Evolutionary conservation across 2,113 vertebrate species (phyloP).

Genomic region (Lophura nycthemera): DNA sequence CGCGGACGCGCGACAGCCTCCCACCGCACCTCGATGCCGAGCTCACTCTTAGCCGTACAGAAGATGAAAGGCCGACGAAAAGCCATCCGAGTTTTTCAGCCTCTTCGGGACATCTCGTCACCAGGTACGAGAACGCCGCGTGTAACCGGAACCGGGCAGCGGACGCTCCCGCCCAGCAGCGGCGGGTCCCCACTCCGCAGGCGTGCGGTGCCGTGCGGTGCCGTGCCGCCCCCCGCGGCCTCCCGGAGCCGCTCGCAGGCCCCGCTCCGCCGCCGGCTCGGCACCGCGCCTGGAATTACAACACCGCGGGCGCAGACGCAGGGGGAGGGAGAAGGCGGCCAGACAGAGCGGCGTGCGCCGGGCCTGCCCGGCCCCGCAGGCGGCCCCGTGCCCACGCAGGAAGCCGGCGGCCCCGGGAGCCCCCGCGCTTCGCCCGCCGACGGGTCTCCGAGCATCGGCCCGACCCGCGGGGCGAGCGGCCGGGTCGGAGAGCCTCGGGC

Average conservation of each 20-base stretch:
- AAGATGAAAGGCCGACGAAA: background rate
- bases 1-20: background rate
- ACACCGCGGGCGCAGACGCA: background rate
- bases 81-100: background rate
- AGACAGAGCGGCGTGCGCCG: background rate
- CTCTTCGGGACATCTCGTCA: background rate
- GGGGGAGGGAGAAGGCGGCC: background rate
- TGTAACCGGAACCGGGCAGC: background rate
- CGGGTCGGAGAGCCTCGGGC: too few relatives aligned
- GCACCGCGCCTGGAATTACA: slow-evolving; percentile 32
- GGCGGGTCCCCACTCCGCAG: too few relatives aligned
- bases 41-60: background rate
- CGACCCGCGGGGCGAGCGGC: too few relatives aligned
- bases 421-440: too few relatives aligned
- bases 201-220: too few relatives aligned
- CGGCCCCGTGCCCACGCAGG: too few relatives aligned
- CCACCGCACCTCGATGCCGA: background rate
- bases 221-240: background rate
- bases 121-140: background rate
- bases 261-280: background rate
- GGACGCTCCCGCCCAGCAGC: background rate
- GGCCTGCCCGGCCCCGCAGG: background rate
- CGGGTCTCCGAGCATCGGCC: too few relatives aligned
- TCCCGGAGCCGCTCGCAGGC: background rate
- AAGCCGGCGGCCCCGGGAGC: too few relatives aligned